phyloP scores from a whole-genome alignment of 2,888 invertebrate genomes.

The Ceramica pisi region DNA sequence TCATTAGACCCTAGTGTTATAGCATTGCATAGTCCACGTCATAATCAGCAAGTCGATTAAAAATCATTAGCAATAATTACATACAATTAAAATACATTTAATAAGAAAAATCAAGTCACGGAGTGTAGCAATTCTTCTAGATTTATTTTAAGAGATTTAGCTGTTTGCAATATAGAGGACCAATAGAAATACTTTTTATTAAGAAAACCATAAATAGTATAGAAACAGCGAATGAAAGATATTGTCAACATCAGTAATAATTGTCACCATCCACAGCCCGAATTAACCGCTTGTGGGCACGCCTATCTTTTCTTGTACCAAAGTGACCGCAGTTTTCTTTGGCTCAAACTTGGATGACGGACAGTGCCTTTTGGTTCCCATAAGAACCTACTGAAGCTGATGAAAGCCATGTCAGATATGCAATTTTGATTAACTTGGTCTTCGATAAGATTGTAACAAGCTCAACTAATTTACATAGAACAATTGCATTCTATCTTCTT shows the following conservation, averaged over 20 bases:
- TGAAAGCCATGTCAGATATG: background rate
- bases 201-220: too few relatives aligned
- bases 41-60: background rate
- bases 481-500: background rate
- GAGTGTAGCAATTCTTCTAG: background rate
- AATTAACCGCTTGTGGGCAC: too few relatives aligned
- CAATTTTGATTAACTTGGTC: background rate
- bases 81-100: too few relatives aligned
- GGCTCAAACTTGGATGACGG: too few relatives aligned
- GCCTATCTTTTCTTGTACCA: too few relatives aligned
- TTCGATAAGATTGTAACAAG: background rate
- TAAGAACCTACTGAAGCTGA: background rate
- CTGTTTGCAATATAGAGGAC: background rate
- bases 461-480: slow-evolving; percentile 1
- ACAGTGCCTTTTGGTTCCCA: too few relatives aligned
- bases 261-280: too few relatives aligned
- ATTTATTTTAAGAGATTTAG: background rate
- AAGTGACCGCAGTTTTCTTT: background rate
- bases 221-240: too few relatives aligned
- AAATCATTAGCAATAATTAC: background rate
- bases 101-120: background rate
- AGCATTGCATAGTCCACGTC: background rate
- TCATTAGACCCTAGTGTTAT: background rate
- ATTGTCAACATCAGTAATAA: too few relatives aligned
- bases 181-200: too few relatives aligned